Conservation (phyloP, 2,888 invertebrate genomes). For the Erebia ligea region DNA sequence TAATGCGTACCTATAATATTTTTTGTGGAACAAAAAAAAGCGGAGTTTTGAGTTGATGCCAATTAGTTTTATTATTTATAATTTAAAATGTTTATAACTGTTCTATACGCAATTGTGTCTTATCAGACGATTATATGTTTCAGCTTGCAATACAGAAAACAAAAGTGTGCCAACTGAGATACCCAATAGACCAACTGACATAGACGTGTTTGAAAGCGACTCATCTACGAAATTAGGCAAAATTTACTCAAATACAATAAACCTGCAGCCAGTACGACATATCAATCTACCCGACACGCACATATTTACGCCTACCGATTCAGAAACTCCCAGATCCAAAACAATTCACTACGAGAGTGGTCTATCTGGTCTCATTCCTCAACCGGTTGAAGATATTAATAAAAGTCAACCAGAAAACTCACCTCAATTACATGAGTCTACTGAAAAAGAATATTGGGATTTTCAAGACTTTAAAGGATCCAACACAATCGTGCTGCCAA, state of each 20-base stretch:
- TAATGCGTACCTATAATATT: no score
- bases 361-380: conserved; percentile 60
- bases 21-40: no score
- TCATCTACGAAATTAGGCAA: conserved; percentile 62
- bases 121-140: conserved; percentile 46
- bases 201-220: conserved; percentile 64
- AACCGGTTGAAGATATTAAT: conserved; percentile 46
- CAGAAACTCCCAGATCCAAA: conserved; percentile 78
- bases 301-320: conserved; percentile 79
- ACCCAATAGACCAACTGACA: conserved; percentile 58
- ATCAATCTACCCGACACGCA: conserved; percentile 79
- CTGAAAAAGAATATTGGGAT: conserved; percentile 68
- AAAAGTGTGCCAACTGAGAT: conserved; percentile 48
- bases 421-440: conserved; percentile 32
- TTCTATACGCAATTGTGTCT: background rate
- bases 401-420: conserved; percentile 44
- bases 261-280: conserved; percentile 73
- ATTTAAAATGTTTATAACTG: background rate
- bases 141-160: conserved; percentile 71
- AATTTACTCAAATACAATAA: conserved; percentile 67
- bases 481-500: conserved; percentile 39
- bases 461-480: conserved; percentile 72
- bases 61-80: background rate
- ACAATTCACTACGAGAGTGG: conserved; percentile 73
- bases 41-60: background rate